Conservation (phyloP, 2,797 vertebrate species). For the Tamandua tetradactyla region DNA sequence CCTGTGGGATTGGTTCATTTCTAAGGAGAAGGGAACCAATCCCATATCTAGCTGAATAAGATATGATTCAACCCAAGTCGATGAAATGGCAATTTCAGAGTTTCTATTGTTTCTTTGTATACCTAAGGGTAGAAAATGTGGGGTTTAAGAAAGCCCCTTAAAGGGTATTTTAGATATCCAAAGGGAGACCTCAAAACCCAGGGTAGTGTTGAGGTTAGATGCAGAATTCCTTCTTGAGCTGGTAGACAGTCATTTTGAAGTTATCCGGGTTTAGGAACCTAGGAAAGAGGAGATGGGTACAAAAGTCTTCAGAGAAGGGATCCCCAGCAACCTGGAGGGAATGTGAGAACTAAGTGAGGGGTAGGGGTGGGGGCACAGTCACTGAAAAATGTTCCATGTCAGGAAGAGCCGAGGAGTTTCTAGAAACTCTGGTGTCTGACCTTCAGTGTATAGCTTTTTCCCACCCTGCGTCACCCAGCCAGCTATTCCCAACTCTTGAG, state of each 20-base stretch:
- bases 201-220: background rate
- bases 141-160: background rate
- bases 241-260: background rate
- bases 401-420: background rate
- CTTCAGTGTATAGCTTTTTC: background rate
- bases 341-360: background rate
- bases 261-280: background rate
- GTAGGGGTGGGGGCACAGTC: background rate
- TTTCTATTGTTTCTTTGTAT: background rate
- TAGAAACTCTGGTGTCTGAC: slow-evolving; percentile 26
- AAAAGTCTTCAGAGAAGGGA: background rate
- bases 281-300: background rate
- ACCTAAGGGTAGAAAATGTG: background rate
- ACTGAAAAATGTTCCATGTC: background rate
- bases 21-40: background rate
- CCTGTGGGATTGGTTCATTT: background rate
- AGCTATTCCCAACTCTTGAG: slow-evolving; percentile 49
- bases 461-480: slow-evolving; percentile 1
- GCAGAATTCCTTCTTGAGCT: background rate
- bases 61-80: background rate
- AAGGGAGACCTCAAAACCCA: background rate
- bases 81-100: background rate
- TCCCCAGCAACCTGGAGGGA: background rate
- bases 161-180: background rate
- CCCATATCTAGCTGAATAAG: background rate